Conservation (phyloP, 2,113 vertebrate genomes). For the Marmota monax region DNA sequence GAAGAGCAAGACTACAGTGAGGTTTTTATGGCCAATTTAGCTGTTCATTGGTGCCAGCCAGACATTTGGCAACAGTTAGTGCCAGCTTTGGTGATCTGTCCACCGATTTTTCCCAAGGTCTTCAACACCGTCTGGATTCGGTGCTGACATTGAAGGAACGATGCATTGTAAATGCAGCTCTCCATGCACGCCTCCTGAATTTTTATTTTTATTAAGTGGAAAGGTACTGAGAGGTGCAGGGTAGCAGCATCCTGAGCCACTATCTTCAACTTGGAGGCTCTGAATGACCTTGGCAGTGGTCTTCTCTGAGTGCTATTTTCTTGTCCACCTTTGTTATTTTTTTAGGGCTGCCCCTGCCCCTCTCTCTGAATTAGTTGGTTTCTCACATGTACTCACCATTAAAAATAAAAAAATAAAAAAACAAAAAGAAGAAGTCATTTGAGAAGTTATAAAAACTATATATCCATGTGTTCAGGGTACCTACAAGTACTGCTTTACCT, state of each 20-base stretch:
- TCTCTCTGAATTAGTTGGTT: background rate
- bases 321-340: background rate
- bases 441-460: too few relatives aligned
- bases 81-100: constrained; percentile 73
- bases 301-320: background rate
- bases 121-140: constrained; percentile 14
- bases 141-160: constrained; percentile 23
- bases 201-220: background rate
- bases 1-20: constrained; percentile 73
- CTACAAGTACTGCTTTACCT: background rate
- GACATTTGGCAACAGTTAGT: constrained; percentile 74
- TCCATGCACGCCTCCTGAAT: background rate
- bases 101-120: constrained; percentile 72
- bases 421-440: too few relatives aligned
- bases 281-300: background rate
- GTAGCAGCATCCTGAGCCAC: too few relatives aligned
- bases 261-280: background rate
- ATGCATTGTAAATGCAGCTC: background rate
- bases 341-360: background rate
- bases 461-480: background rate
- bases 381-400: background rate
- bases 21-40: constrained; percentile 77
- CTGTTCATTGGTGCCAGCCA: constrained; percentile 75
- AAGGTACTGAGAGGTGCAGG: background rate
- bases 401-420: too few relatives aligned